Percentiles rank a stretch among this genome's conserved stretches.
These are phyloP conservation scores for Hypotaenidia philippensis DNA, from an alignment of 2,797 vertebrate genomes.

Conservation along the genomic window DNA sequence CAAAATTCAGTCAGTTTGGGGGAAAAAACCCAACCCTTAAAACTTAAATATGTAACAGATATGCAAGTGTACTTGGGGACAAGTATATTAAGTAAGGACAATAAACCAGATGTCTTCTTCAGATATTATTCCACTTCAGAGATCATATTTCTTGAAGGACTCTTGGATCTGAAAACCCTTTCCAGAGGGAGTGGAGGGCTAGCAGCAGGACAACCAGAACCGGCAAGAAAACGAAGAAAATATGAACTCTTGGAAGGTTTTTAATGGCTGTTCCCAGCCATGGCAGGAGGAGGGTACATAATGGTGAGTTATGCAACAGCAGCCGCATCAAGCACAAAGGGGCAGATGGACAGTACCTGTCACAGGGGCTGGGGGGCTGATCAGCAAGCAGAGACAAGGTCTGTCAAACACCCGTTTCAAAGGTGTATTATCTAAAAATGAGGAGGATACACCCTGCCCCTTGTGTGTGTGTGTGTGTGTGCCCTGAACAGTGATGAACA, in stretches of 20 bases:
- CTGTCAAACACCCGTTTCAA: neutral
- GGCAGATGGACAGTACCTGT: neutral
- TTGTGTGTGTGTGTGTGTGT: neutral
- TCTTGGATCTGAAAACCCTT: neutral
- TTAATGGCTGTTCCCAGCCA: neutral
- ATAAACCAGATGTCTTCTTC: neutral
- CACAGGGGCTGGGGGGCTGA: neutral
- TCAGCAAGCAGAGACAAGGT: neutral
- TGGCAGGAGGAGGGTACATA: neutral
- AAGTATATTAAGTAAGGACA: neutral
- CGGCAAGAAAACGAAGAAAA: neutral
- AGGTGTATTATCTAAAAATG: neutral
- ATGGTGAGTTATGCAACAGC: neutral
- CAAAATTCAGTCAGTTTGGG: neutral
- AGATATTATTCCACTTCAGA: neutral
- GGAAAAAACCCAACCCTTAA: neutral
- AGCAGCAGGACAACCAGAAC: neutral
- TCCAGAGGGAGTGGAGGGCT: neutral
- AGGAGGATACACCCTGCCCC: too few relatives aligned
- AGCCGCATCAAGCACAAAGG: neutral
- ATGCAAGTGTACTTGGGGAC: neutral
- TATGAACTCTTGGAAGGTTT: accelerated
- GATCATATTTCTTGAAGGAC: neutral
- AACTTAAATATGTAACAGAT: neutral
- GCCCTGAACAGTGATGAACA: accelerated